Base-by-base conservation (phyloP, 2,113 vertebrate genomes). In the Protomyctophum bolini region DNA sequence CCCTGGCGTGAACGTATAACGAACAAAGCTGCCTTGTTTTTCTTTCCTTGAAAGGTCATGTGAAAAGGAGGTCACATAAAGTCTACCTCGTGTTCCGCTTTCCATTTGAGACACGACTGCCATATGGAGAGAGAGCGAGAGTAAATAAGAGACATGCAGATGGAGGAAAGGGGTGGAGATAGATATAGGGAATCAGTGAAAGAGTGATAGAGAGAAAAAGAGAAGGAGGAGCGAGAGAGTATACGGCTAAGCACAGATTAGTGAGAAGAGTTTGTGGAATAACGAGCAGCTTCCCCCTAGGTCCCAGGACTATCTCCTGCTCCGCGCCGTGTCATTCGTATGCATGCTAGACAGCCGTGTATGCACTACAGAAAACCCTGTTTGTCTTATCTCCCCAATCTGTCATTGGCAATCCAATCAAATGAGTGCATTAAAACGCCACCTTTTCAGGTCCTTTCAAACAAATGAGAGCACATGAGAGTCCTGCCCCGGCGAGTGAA, bases 381-480 rank as follows among this genome's bases (percentile, higher is more conserved):
- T 56, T 54, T 52, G 29, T 15, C 56, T 72, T 45, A n/a, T n/a
- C 52, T 41, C 63, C 64, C 66, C 78, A 84, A 81, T 68, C 70
- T 73, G 75, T 71, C 76, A 82, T 75, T 77, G 69, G 88, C 74
- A 84, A 83, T 89, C 76, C 79, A 89, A 91, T 92, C 81, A 86
- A 87, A 90, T 80, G 62, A 84, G 82, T 80, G 76, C 58, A 68
- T 77, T 21, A 77, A 64, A 83, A 59, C 75, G 79, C 72, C 66
- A 77, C 81, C 84, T 77, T 80, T 65, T 70, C 48, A 52, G 21
- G 60, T 88, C 80, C 88, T 89, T 84, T 92, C 83, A 89, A 83
- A 88, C 77, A 92, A 91, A 92, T 91, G 82, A 92, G 87, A 90
- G 77, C 57, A 68, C 50, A 6, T 51, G 33, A 10, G 73, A 60